Evolutionary conservation across 1,140 invertebrate genomes (phyloP), one percentile per base, ranked within the genome.

Genomic region (Arion vulgaris): DNA sequence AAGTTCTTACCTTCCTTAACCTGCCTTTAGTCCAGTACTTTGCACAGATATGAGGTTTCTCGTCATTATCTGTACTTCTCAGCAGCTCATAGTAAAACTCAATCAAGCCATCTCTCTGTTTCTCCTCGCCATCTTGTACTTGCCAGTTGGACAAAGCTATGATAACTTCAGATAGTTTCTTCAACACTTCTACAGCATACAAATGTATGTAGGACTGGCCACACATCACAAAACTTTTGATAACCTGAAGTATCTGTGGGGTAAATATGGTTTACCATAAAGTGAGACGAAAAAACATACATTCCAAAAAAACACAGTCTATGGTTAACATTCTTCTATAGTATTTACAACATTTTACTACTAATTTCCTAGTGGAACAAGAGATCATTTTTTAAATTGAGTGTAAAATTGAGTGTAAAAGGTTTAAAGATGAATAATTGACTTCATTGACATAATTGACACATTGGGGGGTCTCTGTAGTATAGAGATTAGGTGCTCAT

Each of bases 141-240:
- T 66, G n/a, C 5, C 5, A 28, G 23, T 19, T 26, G n/a, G 71
- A 72, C 38, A 41, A 5, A 39, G 36, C 15, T 39, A 41, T 19
- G 2, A n/a, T 26, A n/a, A 72, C 36, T n/a, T 39, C 41, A 11
- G 34, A 39, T 7, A 72, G 36, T 23, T 72, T 72, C 19, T 26
- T 72, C 17, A 72, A 32, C 36, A 72, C 28, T n/a, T 39, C 36
- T n/a, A 45, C 41, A 4, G 71, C 71, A 32, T 72, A 41, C 17
- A 9, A 5, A 32, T 72, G 71, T 17, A 72, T 72, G 71, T 45
- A 39, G 5, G 32, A 34, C 41, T 76, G 74, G 5, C 74, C 74
- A 76, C 74, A 76, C 74, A 76, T 76, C 9, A 76, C 13, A 13
- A 76, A n/a, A 32, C 51, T 76, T 76, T 76, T 76, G 23, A 76